Percentiles rank a stretch among this genome's conserved stretches.
Evolutionary conservation across 2,113 vertebrate species (phyloP).

Genomic region (Octodon degus): DNA sequence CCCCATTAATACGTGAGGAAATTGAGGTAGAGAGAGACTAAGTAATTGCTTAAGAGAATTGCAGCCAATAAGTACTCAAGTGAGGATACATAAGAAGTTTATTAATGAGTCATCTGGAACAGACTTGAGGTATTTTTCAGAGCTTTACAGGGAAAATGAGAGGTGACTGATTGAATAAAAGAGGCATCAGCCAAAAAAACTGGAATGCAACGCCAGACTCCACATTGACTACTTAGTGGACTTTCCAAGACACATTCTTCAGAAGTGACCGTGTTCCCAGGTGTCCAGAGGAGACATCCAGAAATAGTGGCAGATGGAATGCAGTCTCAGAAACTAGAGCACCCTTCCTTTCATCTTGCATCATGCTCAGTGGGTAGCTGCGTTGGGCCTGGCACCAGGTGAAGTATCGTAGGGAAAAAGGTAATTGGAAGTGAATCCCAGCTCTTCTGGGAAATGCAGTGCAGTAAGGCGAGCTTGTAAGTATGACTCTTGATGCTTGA

Average conservation of each 20-base stretch:
- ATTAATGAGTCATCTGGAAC: background rate
- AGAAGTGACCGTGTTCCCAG: background rate
- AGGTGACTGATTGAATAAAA: background rate
- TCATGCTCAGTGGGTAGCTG: background rate
- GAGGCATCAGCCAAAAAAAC: background rate
- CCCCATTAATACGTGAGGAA: slow-evolving; percentile 30
- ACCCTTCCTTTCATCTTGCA: background rate
- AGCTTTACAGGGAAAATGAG: background rate
- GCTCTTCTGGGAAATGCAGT: background rate
- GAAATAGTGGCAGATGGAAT: background rate
- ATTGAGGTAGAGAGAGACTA: background rate
- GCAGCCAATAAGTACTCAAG: background rate
- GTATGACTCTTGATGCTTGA: background rate
- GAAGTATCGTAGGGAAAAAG: background rate
- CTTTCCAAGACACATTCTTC: background rate
- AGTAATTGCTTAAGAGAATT: background rate
- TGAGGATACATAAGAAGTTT: background rate
- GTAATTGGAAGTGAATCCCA: slow-evolving; percentile 3
- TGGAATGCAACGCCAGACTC: background rate
- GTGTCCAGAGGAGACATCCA: background rate
- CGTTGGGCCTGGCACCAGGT: background rate
- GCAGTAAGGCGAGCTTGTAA: background rate
- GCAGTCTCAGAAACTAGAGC: background rate
- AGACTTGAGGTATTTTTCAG: background rate
- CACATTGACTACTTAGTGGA: background rate